Base-by-base conservation (phyloP, 2,797 vertebrate species). In the Enteromius anoplus region DNA sequence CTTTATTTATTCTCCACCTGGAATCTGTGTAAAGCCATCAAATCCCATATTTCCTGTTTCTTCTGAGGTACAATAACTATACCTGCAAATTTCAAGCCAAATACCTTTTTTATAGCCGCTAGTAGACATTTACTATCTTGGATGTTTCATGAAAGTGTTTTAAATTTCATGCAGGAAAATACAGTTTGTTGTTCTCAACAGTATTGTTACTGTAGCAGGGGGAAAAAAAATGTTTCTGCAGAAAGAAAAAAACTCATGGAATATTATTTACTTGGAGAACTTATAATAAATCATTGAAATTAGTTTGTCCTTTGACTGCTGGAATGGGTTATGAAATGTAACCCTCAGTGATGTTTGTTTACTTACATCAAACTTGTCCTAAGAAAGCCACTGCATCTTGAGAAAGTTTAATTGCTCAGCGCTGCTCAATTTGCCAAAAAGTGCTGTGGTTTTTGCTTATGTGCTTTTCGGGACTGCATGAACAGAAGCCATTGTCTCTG, bases 401-500 rank as follows among this genome's bases (percentile, higher is more conserved):
- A 86, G 85, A 60, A 82, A 77, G 37, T 71, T 60, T 72, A 51
- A 82, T 80, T 72, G 65, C 34, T 69, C n/a, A 72, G 23, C 12
- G 8, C 49, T 64, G 49, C 15, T 78, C 53, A 8, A n/a, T 78
- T 71, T 82, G 55, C 79, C 71, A 80, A 75, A 80, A 78, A 75
- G 69, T 78, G 60, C 87, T 90, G 91, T 85, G 92, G 90, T 89
- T 90, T 91, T 91, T 89, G 88, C 89, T 78, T 72, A 15, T 34
- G 66, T 47, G 14, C 42, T 75, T 68, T 83, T 86, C 34, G 40
- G 84, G 85, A 71, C 77, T 23, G 71, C 76, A 90, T 93, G 88
- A 94, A 94, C 89, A 86, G 90, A 83, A 88, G 60, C 85, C 91
- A 92, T 92, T 93, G 93, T 94, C 88, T 66, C 84, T 9, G 66